Evolutionary conservation across 2,888 invertebrate species (phyloP).

Genomic region (Synergus umbraculus): DNA sequence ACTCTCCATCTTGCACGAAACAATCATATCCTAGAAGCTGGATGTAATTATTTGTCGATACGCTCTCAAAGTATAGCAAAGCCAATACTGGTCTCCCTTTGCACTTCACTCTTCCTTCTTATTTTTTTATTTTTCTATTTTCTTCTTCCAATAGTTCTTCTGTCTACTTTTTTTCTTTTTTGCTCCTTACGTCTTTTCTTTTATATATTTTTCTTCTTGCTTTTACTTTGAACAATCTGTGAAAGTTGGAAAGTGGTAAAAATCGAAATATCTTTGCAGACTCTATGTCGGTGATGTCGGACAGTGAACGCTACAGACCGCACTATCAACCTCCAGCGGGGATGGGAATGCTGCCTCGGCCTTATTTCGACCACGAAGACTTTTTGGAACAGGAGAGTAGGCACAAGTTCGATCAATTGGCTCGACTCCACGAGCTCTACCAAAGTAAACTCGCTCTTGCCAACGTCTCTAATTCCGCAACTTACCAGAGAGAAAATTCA

Average conservation of each 20-base stretch:
- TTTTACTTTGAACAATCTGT: neutral
- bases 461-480: conserved; percentile 83
- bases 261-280: conserved; percentile 68
- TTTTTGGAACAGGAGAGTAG: conserved; percentile 78
- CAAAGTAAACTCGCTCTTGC: conserved; percentile 88
- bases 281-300: conserved; percentile 78
- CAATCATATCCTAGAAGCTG: conserved; percentile 33
- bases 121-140: conserved; percentile 2
- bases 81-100: conserved; percentile 16
- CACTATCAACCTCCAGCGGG: conserved; percentile 71
- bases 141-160: neutral
- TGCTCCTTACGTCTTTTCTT: neutral
- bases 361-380: conserved; percentile 77
- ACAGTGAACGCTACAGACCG: conserved; percentile 73
- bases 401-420: conserved; percentile 88
- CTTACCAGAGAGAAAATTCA: conserved; percentile 79
- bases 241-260: conserved; percentile 6
- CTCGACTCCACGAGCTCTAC: conserved; percentile 89
- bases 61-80: conserved; percentile 24
- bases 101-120: neutral
- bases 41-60: conserved; percentile 36
- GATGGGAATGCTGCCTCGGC: conserved; percentile 71
- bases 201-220: neutral
- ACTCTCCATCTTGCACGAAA: conserved; percentile 4
- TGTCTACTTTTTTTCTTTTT: conserved; percentile 7